These are phyloP conservation scores for Drosophila hamatofila DNA, from an alignment of 2,888 invertebrate species.

Conservation along the genomic window DNA sequence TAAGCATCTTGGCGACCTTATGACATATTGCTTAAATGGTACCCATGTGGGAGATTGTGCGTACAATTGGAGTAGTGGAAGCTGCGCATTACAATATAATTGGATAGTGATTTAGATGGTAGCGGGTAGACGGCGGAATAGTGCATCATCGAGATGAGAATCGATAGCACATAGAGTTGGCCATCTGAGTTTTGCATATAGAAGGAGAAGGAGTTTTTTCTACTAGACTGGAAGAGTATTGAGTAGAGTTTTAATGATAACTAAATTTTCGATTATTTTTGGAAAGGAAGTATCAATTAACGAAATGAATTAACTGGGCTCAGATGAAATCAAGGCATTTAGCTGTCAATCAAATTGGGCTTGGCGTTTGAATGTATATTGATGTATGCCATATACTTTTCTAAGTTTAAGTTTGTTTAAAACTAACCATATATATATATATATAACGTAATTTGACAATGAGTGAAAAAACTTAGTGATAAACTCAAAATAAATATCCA, in stretches of 20 bases:
- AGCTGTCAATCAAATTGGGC: too few relatives aligned
- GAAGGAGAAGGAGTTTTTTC: background rate
- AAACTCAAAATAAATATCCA: too few relatives aligned
- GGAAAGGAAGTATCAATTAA: too few relatives aligned
- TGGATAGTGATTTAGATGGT: slow-evolving; percentile 50
- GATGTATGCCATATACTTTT: too few relatives aligned
- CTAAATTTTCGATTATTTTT: too few relatives aligned
- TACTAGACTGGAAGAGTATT: background rate
- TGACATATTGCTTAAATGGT: slow-evolving; percentile 75
- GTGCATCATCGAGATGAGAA: background rate
- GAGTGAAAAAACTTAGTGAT: too few relatives aligned
- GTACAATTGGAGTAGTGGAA: slow-evolving; percentile 13
- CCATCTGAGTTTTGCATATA: background rate
- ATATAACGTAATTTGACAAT: too few relatives aligned
- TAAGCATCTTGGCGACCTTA: slow-evolving; percentile 78
- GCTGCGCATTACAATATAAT: slow-evolving; percentile 53
- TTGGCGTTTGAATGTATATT: too few relatives aligned
- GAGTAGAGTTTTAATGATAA: background rate
- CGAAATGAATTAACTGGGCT: too few relatives aligned
- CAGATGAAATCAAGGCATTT: too few relatives aligned
- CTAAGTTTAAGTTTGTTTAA: too few relatives aligned
- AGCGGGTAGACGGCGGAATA: background rate
- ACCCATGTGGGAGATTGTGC: slow-evolving; percentile 66
- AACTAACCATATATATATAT: too few relatives aligned
- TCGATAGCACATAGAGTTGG: background rate